phyloP scores from a whole-genome alignment of 2,113 vertebrate species.

The Strix aluco region DNA sequence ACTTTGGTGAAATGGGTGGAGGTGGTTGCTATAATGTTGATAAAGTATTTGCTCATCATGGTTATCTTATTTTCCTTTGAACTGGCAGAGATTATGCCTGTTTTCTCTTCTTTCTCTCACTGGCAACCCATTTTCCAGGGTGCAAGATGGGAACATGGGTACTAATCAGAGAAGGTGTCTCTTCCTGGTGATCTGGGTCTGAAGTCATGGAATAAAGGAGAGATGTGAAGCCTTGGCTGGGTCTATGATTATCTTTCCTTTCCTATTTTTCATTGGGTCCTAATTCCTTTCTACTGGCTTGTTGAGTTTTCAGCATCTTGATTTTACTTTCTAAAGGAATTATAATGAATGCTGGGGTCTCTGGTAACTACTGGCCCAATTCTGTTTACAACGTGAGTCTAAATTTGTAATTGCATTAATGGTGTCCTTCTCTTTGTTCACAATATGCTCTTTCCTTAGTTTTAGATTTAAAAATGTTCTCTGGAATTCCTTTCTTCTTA shows the following conservation, averaged over 20 bases:
- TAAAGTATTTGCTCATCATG: not conserved
- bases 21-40: accelerated
- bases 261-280: not conserved
- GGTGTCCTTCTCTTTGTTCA: not conserved
- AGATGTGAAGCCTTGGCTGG: accelerated
- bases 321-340: slow-evolving; percentile 24
- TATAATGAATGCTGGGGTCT: slow-evolving; percentile 12
- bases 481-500: not conserved
- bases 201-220: not conserved
- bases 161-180: not conserved
- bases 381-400: not conserved
- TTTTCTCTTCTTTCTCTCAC: not conserved
- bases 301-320: not conserved
- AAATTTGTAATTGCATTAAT: slow-evolving; percentile 50
- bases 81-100: not conserved
- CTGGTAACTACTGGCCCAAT: slow-evolving; percentile 12
- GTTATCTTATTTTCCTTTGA: not conserved
- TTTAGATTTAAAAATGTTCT: not conserved
- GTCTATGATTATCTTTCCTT: not conserved
- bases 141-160: not conserved
- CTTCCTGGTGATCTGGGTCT: not conserved
- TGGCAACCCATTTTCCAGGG: not conserved
- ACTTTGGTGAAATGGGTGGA: not conserved
- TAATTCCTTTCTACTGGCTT: not conserved
- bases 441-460: not conserved